Conservation (phyloP, 1,140 invertebrate genomes). For the Dendroctonus ponderosae region DNA sequence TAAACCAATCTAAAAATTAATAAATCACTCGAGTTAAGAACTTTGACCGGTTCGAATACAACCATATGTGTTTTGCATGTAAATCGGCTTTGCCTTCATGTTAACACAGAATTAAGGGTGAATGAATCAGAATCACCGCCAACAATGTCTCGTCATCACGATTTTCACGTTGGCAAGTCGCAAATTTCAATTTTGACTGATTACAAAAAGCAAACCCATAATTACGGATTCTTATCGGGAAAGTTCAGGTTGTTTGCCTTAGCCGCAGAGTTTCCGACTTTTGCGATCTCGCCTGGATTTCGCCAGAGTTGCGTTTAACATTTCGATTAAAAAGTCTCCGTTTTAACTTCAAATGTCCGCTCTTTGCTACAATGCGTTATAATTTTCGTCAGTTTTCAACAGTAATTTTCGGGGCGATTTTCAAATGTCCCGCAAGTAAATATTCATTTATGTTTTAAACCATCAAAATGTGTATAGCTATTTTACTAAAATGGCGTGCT, state of each 20-base stretch:
- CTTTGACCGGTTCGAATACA: constrained; percentile 10
- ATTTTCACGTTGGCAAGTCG: constrained; percentile 14
- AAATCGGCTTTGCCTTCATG: constrained; percentile 23
- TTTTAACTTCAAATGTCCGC: constrained; percentile 7
- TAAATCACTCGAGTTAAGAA: constrained; percentile 23
- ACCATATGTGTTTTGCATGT: constrained; percentile 19
- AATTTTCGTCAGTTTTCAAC: no score
- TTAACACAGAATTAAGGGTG: constrained; percentile 10
- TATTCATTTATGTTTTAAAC: no score
- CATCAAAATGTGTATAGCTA: no score
- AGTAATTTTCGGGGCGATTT: no score
- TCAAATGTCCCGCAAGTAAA: no score
- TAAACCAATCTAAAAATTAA: constrained; percentile 15
- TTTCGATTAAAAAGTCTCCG: constrained; percentile 15
- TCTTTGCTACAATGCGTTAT: no score
- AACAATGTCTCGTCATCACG: constrained; percentile 7
- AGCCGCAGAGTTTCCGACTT: constrained; percentile 11
- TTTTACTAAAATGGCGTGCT: no score
- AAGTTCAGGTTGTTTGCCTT: constrained; percentile 29
- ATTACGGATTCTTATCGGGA: constrained; percentile 32
- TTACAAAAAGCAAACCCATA: constrained; percentile 20
- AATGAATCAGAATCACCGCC: neutral
- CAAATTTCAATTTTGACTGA: constrained; percentile 35
- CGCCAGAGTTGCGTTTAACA: constrained; percentile 13
- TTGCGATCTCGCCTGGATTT: constrained; percentile 8